A percentile compares a stretch with the other conserved stretches of the same genome.
These are phyloP conservation scores for Zosterops japonicus DNA, from an alignment of 2,113 vertebrate genomes.

Conservation along the genomic window DNA sequence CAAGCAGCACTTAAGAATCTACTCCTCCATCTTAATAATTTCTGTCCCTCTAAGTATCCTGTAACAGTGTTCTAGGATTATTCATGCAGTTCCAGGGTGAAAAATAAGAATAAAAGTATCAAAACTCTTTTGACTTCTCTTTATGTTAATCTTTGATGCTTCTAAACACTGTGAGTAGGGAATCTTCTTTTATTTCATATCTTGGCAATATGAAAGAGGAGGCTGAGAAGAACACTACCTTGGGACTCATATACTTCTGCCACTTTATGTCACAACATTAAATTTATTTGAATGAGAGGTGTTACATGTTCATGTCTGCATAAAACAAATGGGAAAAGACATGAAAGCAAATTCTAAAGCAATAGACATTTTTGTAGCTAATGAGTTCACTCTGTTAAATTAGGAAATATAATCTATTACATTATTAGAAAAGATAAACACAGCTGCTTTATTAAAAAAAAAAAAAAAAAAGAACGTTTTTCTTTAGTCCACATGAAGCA, in stretches of 20 bases:
- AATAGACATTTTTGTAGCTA: background rate
- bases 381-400: background rate
- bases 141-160: background rate
- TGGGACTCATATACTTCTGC: background rate
- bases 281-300: slow-evolving; percentile 1
- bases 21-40: background rate
- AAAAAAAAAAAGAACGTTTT: background rate
- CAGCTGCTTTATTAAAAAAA: background rate
- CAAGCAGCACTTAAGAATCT: background rate
- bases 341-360: background rate
- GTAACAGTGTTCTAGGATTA: background rate
- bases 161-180: background rate
- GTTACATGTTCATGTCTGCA: background rate
- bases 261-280: slow-evolving; percentile 5
- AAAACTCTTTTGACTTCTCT: background rate
- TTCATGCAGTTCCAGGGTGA: background rate
- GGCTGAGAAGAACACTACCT: background rate
- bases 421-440: background rate
- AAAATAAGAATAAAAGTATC: background rate
- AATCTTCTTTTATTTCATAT: background rate
- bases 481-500: background rate
- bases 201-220: background rate
- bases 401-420: background rate
- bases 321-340: slow-evolving; percentile 1
- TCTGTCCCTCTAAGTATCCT: background rate